These are phyloP conservation scores for Geotrupes spiniger DNA, from an alignment of 2,888 invertebrate species.

Conservation along the genomic window DNA sequence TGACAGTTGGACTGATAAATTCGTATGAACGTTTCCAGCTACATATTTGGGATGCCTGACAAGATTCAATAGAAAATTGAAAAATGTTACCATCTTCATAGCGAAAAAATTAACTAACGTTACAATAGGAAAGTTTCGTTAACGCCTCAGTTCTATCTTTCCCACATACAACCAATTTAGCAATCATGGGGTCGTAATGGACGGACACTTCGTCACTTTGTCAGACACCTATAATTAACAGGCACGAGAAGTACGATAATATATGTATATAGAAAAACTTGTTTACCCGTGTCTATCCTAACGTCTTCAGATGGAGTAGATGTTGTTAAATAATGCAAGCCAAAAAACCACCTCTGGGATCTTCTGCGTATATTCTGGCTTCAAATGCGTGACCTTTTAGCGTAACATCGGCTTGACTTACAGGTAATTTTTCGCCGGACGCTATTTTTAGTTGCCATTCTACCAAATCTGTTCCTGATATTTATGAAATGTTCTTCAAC, in stretches of 20 bases:
- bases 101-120: slow-evolving; percentile 56
- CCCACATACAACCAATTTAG: slow-evolving; percentile 96
- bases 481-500: not conserved
- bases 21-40: slow-evolving; percentile 88
- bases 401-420: slow-evolving; percentile 74
- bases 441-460: slow-evolving; percentile 97
- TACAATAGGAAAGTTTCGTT: slow-evolving; percentile 77
- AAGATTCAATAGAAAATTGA: slow-evolving; percentile 84
- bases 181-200: slow-evolving; percentile 99
- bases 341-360: slow-evolving; percentile 79
- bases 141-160: slow-evolving; percentile 78
- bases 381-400: slow-evolving; percentile 90
- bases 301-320: slow-evolving; percentile 65
- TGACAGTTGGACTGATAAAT: slow-evolving; percentile 74
- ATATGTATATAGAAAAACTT: too few species aligned
- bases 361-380: slow-evolving; percentile 95
- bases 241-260: too few species aligned
- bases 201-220: slow-evolving; percentile 95
- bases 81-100: not conserved
- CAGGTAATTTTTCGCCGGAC: slow-evolving; percentile 80
- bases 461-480: slow-evolving; percentile 80
- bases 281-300: slow-evolving; percentile 81
- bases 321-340: slow-evolving; percentile 78
- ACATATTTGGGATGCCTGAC: slow-evolving; percentile 79
- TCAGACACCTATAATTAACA: slow-evolving; percentile 58